phyloP scores from a whole-genome alignment of 2,888 invertebrate species.

The Limnephilus marmoratus region DNA sequence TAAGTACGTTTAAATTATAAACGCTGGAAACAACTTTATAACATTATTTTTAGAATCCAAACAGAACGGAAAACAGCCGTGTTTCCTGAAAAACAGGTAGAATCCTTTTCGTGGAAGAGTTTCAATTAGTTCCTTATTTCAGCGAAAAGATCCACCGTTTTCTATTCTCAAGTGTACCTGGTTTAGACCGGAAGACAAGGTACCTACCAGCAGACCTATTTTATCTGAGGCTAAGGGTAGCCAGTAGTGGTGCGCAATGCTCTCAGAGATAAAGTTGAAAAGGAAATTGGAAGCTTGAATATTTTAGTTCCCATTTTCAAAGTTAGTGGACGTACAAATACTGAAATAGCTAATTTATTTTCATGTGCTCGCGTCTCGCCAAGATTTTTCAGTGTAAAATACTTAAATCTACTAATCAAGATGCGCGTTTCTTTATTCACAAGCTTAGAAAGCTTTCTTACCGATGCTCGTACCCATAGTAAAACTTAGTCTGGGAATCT shows the following conservation, averaged over 20 bases:
- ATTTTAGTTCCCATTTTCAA: background rate
- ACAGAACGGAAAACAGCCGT: background rate
- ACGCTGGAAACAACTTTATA: background rate
- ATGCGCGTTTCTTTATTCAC: background rate
- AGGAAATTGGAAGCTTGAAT: background rate
- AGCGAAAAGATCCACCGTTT: background rate
- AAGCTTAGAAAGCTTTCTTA: background rate
- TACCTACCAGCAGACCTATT: background rate
- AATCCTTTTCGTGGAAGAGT: background rate
- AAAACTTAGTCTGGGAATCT: too few relatives aligned
- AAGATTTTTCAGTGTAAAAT: too few relatives aligned
- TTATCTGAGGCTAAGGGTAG: background rate
- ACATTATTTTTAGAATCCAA: background rate
- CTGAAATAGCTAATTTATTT: background rate
- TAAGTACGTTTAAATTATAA: background rate
- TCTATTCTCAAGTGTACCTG: background rate
- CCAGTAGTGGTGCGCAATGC: background rate
- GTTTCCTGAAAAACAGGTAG: background rate
- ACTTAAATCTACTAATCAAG: background rate
- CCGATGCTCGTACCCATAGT: background rate
- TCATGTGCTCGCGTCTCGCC: background rate
- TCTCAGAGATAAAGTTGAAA: background rate
- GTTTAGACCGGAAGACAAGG: background rate
- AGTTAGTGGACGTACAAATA: background rate
- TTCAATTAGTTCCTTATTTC: background rate